Evolutionary conservation across 2,888 invertebrate species (phyloP), one percentile per base, ranked within the genome.

Genomic region (Troides aeacus): DNA sequence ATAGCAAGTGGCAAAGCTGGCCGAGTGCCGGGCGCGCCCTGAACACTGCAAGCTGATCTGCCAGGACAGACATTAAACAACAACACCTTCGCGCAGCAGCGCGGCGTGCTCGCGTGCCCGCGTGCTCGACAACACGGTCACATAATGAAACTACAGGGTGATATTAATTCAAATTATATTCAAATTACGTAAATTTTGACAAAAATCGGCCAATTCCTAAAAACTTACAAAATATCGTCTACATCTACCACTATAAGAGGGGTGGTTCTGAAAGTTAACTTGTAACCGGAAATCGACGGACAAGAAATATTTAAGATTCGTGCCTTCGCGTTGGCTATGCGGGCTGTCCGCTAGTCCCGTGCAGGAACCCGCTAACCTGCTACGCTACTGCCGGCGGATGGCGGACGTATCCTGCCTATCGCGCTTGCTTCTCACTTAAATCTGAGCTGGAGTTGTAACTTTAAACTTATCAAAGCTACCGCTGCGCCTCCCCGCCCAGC

Each of bases 201-300:
- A 62, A 46, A 21, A 17, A 6, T 42, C 24, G 39, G 60, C 23
- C 15, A 12, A 46, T 62, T 56, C 8, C 64, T 69, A 60, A 65
- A 62, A 58, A 39, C 65, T 69, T 69, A 69, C 69, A 69, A 66
- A 50, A 62, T 57, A 46, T 8, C 62, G 15, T 56, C 56, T 56
- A 56, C 0, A 46, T 12, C 46, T 62, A 62, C 17, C 18, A 61
- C 62, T 65, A 64, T 39, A 46, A 57, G 42, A 24, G 42, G 12
- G 39, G 60, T 53, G 57, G 36, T 57, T 53, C 58, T 62, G 62
- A 46, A 39, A 69, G 62, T 62, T 61, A 64, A 64, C 42, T 7
- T 8, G 46, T 23, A 10, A 46, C 23, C 58, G 6, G 57, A 12
- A 30, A 59, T 65, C n/a, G 39, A 23, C 23, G 39, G 46, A 65